Base-by-base conservation (phyloP, 2,797 vertebrate species). In the Myotis daubentonii region DNA sequence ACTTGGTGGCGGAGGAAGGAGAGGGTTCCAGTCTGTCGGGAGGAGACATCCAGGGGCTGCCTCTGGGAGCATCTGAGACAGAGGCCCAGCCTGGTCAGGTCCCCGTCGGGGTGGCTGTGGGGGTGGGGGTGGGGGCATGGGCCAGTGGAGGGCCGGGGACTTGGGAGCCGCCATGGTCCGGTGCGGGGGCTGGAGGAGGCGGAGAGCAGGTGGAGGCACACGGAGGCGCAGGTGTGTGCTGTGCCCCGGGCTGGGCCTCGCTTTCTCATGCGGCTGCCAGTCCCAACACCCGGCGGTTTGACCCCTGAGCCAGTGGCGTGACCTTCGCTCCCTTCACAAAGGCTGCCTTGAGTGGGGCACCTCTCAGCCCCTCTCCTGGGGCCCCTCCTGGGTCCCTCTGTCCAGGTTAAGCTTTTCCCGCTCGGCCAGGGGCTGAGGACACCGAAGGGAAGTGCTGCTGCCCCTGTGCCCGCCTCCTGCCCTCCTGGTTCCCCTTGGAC, bases 241-340 rank as follows among this genome's bases (percentile, higher is more conserved):
- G 12, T 33, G 62, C 11, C 3, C 36, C n/a, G 2, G 53, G 33
- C 6, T 1, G 8, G 4, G n/a, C 83, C 49, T 3, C 0, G 23
- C 28, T 25, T 70, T 91, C 90, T 79, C 44, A 0, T 2, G 57
- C 44, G 66, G 19, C 66, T 22, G 5, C 17, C 28, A 7, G 10
- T 28, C 20, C 62, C 5, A 16, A 22, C 2, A 16, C 38, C 38
- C 85, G 51, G 41, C n/a, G 47, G 22, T 53, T 60, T 66, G 83
- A 36, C 44, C 25, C 25, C 90, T 33, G 53, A 15, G 55, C 65
- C 41, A 19, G 33, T n/a, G 38, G 81, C 60, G 2, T 36, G 57
- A 38, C 10, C 30, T 20, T 88, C 38, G 55, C 23, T 20, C 47
- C 28, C 72, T 72, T 57, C 66, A 91, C 84, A 81, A 80, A 95